Percentiles rank a stretch among this genome's conserved stretches.
Conservation (phyloP, 92 coral and sea anemone genomes). For the Epizoanthus ramosus region DNA sequence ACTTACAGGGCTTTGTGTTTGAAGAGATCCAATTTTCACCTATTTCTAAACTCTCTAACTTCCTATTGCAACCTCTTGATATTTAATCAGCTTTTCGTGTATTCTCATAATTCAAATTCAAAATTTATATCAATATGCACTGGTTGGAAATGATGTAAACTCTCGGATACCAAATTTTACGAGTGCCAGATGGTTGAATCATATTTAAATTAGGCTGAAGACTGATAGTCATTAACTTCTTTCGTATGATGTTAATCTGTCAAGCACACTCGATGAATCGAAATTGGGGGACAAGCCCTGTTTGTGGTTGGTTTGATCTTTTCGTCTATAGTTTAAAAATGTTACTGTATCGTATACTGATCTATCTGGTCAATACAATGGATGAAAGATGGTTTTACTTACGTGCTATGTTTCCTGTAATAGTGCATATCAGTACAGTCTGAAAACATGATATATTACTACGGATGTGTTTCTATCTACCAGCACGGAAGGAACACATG, state of each 20-base stretch:
- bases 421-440: background rate
- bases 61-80: background rate
- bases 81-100: slow-evolving; percentile 9
- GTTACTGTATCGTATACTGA: no score
- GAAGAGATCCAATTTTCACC: slow-evolving; percentile 38
- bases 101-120: no score
- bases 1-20: background rate
- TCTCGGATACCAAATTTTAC: background rate
- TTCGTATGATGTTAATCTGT: slow-evolving; percentile 20
- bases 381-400: background rate
- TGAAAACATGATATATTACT: background rate
- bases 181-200: slow-evolving; percentile 18
- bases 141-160: background rate
- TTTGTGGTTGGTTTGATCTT: background rate
- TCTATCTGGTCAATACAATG: no score
- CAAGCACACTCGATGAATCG: slow-evolving; percentile 10
- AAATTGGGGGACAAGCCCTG: background rate
- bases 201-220: background rate
- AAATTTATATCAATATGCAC: background rate
- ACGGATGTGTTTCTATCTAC: background rate
- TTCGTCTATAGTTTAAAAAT: background rate
- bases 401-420: background rate
- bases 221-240: background rate
- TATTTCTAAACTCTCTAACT: slow-evolving; percentile 1
- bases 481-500: background rate